Conservation (phyloP, 2,113 vertebrate genomes). For the Melanotaenia duboulayi region DNA sequence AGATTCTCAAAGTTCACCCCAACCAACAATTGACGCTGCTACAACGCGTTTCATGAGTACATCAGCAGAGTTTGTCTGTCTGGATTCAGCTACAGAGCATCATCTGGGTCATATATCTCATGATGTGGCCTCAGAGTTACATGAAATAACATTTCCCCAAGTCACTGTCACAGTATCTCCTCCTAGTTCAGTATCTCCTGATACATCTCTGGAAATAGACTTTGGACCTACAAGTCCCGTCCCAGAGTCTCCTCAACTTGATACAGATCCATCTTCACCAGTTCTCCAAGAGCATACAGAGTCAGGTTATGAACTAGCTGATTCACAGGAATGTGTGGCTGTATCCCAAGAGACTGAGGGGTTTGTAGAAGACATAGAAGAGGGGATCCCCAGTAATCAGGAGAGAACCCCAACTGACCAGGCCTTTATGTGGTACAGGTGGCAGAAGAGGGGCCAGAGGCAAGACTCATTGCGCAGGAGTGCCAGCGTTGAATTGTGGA, state of each 20-base stretch:
- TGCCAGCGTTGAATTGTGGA: constrained; percentile 84
- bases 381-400: constrained; percentile 45
- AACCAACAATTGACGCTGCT: constrained; percentile 28
- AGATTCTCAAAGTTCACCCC: constrained; percentile 49
- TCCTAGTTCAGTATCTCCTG: constrained; percentile 75
- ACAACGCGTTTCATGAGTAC: constrained; percentile 21
- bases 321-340: constrained; percentile 37
- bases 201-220: constrained; percentile 70
- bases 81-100: constrained; percentile 57
- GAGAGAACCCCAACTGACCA: constrained; percentile 63
- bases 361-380: constrained; percentile 44
- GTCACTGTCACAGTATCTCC: constrained; percentile 76
- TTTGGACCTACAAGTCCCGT: constrained; percentile 47
- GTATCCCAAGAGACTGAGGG: constrained; percentile 52
- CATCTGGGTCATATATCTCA: constrained; percentile 30
- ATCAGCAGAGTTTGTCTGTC: constrained; percentile 42
- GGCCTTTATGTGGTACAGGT: constrained; percentile 79
- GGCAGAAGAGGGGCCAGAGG: constrained; percentile 73
- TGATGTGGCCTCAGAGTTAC: constrained; percentile 15
- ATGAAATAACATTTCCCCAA: constrained; percentile 31
- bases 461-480: constrained; percentile 69
- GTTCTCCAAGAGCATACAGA: constrained; percentile 61
- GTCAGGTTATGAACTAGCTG: constrained; percentile 47
- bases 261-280: constrained; percentile 35
- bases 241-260: constrained; percentile 22